Base-by-base conservation (phyloP, 2,797 vertebrate species). In the Onychomys arenicola region DNA sequence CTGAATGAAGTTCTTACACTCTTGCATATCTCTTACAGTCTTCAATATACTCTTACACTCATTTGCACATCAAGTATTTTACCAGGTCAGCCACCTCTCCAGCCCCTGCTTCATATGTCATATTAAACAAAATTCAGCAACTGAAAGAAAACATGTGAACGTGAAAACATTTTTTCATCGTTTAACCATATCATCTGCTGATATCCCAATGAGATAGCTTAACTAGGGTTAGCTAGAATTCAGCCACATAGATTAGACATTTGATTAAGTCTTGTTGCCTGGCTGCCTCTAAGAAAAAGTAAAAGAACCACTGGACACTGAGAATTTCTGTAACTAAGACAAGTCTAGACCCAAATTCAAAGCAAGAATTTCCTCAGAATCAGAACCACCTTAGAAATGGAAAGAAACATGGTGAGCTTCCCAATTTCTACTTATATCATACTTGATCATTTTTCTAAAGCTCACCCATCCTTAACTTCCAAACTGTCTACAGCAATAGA, bases 391-490 rank as follows among this genome's bases (percentile, higher is more conserved):
- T 76, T 46, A 92, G 71, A 88, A 94, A 13, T 76, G n/a, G 78
- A 40, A 95, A 81, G 16, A 91, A 88, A 90, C 46, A n/a, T 94
- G 69, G n/a, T 63, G 19, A 4, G 11, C 52, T 92, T 90, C 23
- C 32, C 69, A 9, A 67, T 63, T 57, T 96, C 67, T 80, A 37
- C 91, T 91, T 93, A 40, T 73, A 73, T 65, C 8, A 23, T 1
- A 89, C 32, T 17, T 84, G 27, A 29, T 93, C 34, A 29, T 23
- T 80, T 90, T 78, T 37, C n/a, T 75, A 10, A 86, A 52, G 49
- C 94, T 91, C 52, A 76, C 71, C 85, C 73, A 81, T 49, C 71
- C 29, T 90, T 88, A 85, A 81, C 46, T 93, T 94, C 4, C 75
- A 81, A 82, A 81, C 17, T 71, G 77, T 84, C 76, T 76, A 67